Evolutionary conservation across 1,140 invertebrate species (phyloP), one percentile per base, ranked within the genome.

Genomic region (Mercenaria mercenaria): DNA sequence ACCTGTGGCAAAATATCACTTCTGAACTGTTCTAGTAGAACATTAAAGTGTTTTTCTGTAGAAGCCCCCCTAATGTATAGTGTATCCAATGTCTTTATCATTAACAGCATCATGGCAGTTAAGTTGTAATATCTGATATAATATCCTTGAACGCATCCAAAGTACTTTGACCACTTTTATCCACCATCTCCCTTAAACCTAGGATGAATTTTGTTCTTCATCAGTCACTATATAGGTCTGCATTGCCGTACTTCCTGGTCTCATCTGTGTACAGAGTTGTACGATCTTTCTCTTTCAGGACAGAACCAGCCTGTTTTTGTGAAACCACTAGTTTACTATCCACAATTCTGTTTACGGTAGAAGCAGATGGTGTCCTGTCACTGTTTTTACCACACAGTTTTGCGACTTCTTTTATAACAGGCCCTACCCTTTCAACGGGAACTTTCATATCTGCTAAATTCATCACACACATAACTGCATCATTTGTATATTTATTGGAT

Each of bases 31-130:
- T 88, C 47, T 47, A 89, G 61, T 11, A 89, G 43, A 23, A 29
- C n/a, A 81, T 85, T 90, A 26, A 90, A 87, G 6, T 39, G 72
- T 69, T 26, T 88, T 91, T 52, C 89, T 81, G 23, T 80, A 89
- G 15, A 69, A 84, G 0, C 74, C 86, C 50, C 86, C 39, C 20
- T 89, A 61, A 11, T 41, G 80, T 76, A 91, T 89, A 3, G 80
- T 88, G 39, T 91, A 59, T 81, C 67, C 26, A 20, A 83, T 83
- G 39, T 83, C 64, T 6, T 1, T 29, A 41, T 37, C 32, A 43
- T 64, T 37, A n/a, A 26, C 29, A 64, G 29, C 39, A 83, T 83
- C 56, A 80, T 80, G 26, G 74, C 82, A 91, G 67, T n/a, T 86
- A 61, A 43, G 61, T 52, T 43, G 41, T n/a, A 10, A 83, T 83